phyloP scores from a whole-genome alignment of 2,888 invertebrate genomes.

The Tetragnatha montana region DNA sequence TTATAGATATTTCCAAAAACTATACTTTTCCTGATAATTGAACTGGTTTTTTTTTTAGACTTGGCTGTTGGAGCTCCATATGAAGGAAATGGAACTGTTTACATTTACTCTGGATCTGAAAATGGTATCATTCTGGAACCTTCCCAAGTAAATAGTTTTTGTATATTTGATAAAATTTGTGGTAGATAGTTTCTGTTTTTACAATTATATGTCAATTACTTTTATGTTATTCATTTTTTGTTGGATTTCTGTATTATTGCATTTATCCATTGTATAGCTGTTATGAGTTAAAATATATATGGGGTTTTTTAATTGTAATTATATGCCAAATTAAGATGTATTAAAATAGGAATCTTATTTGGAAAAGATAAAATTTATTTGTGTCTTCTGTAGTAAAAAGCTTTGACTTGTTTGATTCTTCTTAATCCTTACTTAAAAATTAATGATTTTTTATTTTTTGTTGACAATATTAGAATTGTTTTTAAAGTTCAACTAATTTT shows the following conservation, averaged over 20 bases:
- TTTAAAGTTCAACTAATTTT: not conserved
- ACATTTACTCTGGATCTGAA: conserved; percentile 88
- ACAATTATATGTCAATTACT: too few species aligned
- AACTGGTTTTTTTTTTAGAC: conserved; percentile 79
- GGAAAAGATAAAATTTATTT: too few species aligned
- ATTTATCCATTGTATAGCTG: too few species aligned
- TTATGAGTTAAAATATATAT: too few species aligned
- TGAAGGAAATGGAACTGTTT: conserved; percentile 91
- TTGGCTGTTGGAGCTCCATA: conserved; percentile 98
- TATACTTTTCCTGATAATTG: not conserved
- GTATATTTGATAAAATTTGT: too few species aligned
- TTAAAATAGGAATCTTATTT: too few species aligned
- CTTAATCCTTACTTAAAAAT: not conserved
- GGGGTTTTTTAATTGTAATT: too few species aligned
- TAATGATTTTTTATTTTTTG: not conserved
- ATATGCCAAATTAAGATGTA: too few species aligned
- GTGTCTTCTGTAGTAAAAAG: too few species aligned
- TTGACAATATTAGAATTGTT: not conserved
- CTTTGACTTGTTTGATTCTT: not conserved
- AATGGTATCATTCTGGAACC: conserved; percentile 80
- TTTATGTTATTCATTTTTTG: too few species aligned
- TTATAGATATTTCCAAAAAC: not conserved
- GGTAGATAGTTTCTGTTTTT: too few species aligned
- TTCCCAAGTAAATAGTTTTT: conserved; percentile 79
- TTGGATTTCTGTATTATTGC: too few species aligned